Conservation (phyloP, 2,797 vertebrate genomes). For the Pipistrellus kuhlii region DNA sequence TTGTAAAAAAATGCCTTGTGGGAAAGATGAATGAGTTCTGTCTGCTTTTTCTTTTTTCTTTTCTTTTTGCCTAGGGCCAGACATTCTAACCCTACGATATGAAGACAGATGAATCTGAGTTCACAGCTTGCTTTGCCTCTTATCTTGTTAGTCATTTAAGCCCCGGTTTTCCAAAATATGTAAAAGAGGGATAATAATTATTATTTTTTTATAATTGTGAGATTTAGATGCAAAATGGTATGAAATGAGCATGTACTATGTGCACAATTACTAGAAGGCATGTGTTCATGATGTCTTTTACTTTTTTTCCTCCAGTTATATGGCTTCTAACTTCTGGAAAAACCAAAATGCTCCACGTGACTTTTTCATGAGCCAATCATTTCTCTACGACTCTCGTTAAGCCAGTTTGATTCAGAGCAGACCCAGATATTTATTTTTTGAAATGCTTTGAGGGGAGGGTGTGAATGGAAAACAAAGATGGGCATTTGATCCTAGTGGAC, state of each 20-base stretch:
- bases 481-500: background rate
- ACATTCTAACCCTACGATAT: background rate
- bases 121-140: background rate
- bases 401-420: background rate
- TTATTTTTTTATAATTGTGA: background rate
- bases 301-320: background rate
- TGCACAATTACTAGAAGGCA: background rate
- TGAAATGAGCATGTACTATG: background rate
- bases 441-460: fast-evolving
- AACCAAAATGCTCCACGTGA: background rate
- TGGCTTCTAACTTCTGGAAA: background rate
- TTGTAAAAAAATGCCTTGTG: background rate
- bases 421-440: background rate
- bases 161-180: background rate
- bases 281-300: background rate
- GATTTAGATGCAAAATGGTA: background rate
- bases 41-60: background rate
- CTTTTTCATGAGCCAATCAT: background rate
- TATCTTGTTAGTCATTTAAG: background rate
- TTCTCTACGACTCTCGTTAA: background rate
- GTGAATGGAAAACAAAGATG: background rate
- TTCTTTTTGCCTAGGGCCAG: background rate
- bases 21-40: background rate
- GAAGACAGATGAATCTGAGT: background rate
- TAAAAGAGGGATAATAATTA: background rate